Percentiles rank a stretch among this genome's conserved stretches.
Conservation (phyloP, 2,888 invertebrate species). For the Chrysopilus asiliformis region DNA sequence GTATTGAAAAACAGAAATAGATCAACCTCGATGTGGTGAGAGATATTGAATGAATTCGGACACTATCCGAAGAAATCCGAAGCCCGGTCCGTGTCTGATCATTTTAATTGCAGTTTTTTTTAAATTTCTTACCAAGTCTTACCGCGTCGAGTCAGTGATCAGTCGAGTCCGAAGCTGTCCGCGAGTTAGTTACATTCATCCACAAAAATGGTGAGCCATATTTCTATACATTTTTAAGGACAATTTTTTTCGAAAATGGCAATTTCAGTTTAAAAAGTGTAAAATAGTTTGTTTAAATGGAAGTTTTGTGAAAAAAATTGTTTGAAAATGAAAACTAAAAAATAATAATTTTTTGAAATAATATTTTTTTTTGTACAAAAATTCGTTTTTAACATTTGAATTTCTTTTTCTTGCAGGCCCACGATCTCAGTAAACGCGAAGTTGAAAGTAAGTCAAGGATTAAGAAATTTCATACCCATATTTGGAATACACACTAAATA, state of each 20-base stretch:
- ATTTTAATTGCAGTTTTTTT: slow-evolving; percentile 32
- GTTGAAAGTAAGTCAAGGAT: slow-evolving; percentile 68
- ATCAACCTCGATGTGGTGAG: neutral
- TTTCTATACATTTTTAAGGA: too few relatives aligned
- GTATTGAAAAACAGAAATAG: too few relatives aligned
- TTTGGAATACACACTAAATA: too few relatives aligned
- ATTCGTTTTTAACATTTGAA: neutral
- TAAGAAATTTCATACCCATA: slow-evolving; percentile 7
- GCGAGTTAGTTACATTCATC: slow-evolving; percentile 40
- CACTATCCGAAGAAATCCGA: neutral
- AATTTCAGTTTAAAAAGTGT: too few relatives aligned
- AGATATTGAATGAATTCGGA: slow-evolving; percentile 5
- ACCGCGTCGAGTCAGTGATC: slow-evolving; percentile 32
- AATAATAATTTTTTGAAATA: slow-evolving; percentile 4
- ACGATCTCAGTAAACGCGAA: slow-evolving; percentile 73
- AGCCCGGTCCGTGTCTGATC: neutral
- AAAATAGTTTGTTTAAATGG: too few relatives aligned
- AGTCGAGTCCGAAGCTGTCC: slow-evolving; percentile 38
- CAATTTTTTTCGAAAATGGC: too few relatives aligned
- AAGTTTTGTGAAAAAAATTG: too few relatives aligned
- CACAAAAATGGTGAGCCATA: slow-evolving; percentile 50
- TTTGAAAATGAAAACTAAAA: slow-evolving; percentile 5
- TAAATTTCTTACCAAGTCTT: slow-evolving; percentile 25
- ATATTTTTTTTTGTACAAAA: slow-evolving; percentile 2
- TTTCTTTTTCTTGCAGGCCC: slow-evolving; percentile 49